Conservation (phyloP, 1,140 invertebrate genomes). For the Aphis craccivora region DNA sequence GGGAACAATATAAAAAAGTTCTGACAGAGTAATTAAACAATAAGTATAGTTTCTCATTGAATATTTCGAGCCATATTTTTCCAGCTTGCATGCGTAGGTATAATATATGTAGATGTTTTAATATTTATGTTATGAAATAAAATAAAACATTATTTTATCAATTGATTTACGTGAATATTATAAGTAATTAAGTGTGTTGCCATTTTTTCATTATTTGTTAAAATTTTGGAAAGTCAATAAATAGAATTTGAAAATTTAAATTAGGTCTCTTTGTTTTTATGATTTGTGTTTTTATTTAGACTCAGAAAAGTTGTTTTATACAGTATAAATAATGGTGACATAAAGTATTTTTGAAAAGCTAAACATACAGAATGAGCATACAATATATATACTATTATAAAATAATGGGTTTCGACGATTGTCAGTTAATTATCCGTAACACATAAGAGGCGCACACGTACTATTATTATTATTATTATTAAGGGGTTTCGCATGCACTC, state of each 20-base stretch:
- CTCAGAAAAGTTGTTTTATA: neutral
- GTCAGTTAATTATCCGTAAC: conserved; percentile 49
- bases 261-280: neutral
- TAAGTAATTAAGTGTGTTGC: neutral
- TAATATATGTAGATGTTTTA: too few species aligned
- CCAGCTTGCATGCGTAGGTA: too few species aligned
- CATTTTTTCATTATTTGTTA: neutral
- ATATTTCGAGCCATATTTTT: neutral
- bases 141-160: neutral
- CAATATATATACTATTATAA: conserved; percentile 2
- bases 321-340: neutral
- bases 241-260: neutral
- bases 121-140: neutral
- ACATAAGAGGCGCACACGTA: neutral
- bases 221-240: neutral
- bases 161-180: neutral
- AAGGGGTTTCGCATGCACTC: conserved; percentile 28
- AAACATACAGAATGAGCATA: neutral
- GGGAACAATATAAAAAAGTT: neutral
- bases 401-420: conserved; percentile 20
- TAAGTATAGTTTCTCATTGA: neutral
- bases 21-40: conserved; percentile 10
- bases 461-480: conserved; percentile 22
- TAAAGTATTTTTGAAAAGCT: conserved; percentile 10
- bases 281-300: neutral